These are phyloP conservation scores for Cephalopholis sonnerati DNA, from an alignment of 2,113 vertebrate genomes.

Conservation along the genomic window DNA sequence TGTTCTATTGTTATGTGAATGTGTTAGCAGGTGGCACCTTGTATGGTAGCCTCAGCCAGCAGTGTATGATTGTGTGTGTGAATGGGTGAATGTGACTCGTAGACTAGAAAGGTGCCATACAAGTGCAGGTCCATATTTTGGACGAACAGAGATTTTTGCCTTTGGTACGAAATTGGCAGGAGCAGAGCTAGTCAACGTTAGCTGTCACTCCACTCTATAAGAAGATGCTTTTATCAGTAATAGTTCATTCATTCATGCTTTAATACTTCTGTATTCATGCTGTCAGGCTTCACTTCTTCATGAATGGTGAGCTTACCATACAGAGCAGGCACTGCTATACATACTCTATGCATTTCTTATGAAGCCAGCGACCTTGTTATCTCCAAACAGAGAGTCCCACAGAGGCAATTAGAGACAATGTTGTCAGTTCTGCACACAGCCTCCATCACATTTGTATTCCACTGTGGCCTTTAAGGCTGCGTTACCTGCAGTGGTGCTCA, in stretches of 20 bases:
- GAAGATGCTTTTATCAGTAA: not conserved
- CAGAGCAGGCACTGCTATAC: not conserved
- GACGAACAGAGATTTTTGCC: no score
- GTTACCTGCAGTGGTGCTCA: not conserved
- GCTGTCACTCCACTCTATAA: not conserved
- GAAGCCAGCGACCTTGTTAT: conserved; percentile 10
- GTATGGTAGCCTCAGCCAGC: no score
- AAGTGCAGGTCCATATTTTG: no score
- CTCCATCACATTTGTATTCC: conserved; percentile 18
- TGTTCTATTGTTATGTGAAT: no score
- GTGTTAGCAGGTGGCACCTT: no score
- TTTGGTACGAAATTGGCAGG: no score
- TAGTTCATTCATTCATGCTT: not conserved
- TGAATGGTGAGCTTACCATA: not conserved
- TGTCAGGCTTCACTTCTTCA: not conserved
- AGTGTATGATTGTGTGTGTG: no score
- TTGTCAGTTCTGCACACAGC: conserved; percentile 8
- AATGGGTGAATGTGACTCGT: no score
- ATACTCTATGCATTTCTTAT: not conserved
- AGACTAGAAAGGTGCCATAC: no score
- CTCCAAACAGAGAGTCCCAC: not conserved
- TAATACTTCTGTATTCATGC: not conserved
- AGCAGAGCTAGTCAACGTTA: no score
- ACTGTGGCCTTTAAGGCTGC: not conserved
- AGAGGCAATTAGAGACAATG: conserved; percentile 9